Conservation (phyloP, 2,113 vertebrate species). For the Semnornis frantzii region DNA sequence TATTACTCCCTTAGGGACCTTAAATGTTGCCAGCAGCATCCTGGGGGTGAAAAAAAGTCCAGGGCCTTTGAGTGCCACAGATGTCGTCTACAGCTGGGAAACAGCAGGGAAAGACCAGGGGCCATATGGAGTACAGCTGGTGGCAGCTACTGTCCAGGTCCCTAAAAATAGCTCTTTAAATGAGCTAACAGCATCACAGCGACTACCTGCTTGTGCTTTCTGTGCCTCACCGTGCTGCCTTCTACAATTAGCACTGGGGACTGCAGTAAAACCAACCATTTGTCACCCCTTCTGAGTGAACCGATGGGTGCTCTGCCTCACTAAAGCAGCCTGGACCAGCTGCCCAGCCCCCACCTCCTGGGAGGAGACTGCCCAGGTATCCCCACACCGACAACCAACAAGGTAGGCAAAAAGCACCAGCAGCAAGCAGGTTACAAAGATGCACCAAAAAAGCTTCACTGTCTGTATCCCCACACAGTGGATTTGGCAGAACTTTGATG, state of each 20-base stretch:
- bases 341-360: not conserved
- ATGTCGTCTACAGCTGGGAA: not conserved
- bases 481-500: not conserved
- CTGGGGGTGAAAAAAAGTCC: not conserved
- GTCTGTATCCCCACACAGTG: not conserved
- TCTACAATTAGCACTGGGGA: not conserved
- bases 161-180: not conserved
- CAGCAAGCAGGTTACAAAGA: conserved; percentile 4
- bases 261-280: not conserved
- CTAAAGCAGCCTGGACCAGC: not conserved
- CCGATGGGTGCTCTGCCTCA: fast-evolving
- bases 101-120: not conserved
- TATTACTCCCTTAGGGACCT: not conserved
- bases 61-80: not conserved
- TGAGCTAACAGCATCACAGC: not conserved
- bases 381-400: not conserved
- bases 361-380: not conserved
- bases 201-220: not conserved
- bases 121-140: not conserved
- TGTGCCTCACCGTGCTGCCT: not conserved
- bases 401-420: not conserved
- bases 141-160: not conserved
- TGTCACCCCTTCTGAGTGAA: not conserved
- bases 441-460: conserved; percentile 5
- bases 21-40: not conserved